Base-by-base conservation (phyloP, 2,113 vertebrate genomes). In the Poeciliopsis retropinna region DNA sequence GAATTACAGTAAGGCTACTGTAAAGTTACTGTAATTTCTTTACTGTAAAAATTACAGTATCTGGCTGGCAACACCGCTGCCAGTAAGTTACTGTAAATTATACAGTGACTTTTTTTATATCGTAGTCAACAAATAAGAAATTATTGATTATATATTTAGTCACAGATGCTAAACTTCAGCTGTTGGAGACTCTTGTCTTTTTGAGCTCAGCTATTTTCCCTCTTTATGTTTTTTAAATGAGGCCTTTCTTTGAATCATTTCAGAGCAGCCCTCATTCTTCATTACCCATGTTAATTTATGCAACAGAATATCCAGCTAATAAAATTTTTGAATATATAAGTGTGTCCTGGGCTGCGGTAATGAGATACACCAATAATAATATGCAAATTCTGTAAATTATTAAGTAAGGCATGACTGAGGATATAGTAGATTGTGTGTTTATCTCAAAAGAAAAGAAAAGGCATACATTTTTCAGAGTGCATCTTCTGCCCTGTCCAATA, bases 361-460 rank as follows among this genome's bases (percentile, higher is more conserved):
- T 94, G 90, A 94, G 91, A 92, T 90, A 88, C 90, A 84, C 89
- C 89, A 91, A 93, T 93, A 94, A 93, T 92, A 92, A 93, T 91
- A 94, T 94, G 93, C 85, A 94, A 93, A 94, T 94, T 67, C 64
- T 15, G 70, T 92, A 89, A 94, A 94, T 94, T 94, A 94, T 94
- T 94, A 83, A 94, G 92, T 78, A 93, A 57, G 88, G 83, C 89
- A 89, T 89, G 85, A 92, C 88, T 83, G 86, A 79, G 84, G 80
- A 83, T 87, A 89, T 89, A 93, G 92, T 91, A 87, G 89, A 84
- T 90, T 87, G 86, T 85, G 89, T 92, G 86, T 93, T 91, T 92
- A 91, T 92, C 87, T 88, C 60, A 72, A 81, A 83, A 88, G 79
- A 84, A 79, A 57, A 57, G 22, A 57, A 87, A 83, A 81, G 76